These are phyloP conservation scores for Pseudopipra pipra DNA, from an alignment of 2,113 vertebrate species.

Conservation along the genomic window DNA sequence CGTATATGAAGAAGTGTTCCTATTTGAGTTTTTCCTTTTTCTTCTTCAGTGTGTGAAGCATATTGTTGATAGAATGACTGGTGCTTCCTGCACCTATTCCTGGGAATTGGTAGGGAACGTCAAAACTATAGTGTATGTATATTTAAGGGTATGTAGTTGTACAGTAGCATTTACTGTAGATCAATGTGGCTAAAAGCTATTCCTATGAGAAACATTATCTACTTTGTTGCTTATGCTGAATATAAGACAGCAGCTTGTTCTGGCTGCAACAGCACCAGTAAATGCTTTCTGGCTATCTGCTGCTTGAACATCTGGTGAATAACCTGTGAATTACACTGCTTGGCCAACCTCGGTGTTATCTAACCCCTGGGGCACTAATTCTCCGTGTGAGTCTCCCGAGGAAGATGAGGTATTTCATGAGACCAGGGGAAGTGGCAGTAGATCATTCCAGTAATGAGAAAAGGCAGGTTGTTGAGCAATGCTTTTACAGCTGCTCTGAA, in stretches of 20 bases:
- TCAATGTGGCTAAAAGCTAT: background rate
- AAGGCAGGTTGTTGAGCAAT: background rate
- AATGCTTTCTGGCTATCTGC: background rate
- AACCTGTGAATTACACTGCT: background rate
- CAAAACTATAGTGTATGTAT: background rate
- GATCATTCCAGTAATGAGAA: background rate
- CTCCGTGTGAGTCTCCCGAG: background rate
- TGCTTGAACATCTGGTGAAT: background rate
- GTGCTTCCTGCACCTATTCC: background rate
- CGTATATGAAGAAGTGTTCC: background rate
- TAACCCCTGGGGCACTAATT: background rate
- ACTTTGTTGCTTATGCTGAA: background rate
- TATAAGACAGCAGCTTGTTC: background rate
- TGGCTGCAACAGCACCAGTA: background rate
- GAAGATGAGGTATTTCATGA: background rate
- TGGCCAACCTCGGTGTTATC: background rate
- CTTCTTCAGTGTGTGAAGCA: background rate
- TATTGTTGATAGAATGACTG: background rate
- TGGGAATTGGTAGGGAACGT: background rate
- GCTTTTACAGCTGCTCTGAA: background rate
- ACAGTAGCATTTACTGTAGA: background rate
- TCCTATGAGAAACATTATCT: background rate
- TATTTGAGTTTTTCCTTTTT: background rate
- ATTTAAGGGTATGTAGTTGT: background rate
- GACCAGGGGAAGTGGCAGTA: background rate